These are phyloP conservation scores for Strix aluco DNA, from an alignment of 2,113 vertebrate species.

Conservation along the genomic window DNA sequence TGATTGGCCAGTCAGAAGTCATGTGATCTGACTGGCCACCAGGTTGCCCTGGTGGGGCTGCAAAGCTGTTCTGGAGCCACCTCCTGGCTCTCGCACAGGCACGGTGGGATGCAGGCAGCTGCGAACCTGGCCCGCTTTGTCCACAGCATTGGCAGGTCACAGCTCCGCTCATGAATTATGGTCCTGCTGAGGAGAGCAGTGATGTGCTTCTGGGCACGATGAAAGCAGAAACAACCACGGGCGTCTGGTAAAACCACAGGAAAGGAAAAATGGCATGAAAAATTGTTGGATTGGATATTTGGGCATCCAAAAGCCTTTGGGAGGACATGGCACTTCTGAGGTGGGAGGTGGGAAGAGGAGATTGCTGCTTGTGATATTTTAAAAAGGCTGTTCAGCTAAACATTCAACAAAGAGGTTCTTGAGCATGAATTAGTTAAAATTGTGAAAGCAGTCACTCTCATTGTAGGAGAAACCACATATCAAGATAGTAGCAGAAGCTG, in stretches of 20 bases:
- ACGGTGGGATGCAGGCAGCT: neutral
- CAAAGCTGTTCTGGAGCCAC: neutral
- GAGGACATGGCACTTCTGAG: neutral
- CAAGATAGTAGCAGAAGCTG: neutral
- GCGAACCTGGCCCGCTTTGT: neutral
- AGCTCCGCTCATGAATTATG: rapidly evolving
- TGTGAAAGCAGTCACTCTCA: neutral
- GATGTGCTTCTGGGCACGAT: neutral
- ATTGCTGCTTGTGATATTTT: neutral
- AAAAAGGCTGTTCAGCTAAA: neutral
- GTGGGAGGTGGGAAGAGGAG: neutral
- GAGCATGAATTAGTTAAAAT: neutral
- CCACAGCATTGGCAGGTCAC: neutral
- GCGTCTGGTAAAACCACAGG: neutral
- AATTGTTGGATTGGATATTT: neutral
- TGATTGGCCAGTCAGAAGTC: neutral
- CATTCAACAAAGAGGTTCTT: neutral
- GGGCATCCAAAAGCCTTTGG: neutral
- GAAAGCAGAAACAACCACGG: neutral
- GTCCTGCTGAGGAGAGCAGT: neutral
- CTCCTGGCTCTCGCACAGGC: no score
- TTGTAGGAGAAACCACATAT: neutral
- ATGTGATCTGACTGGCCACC: neutral
- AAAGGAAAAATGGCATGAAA: neutral
- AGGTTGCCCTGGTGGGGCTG: neutral